phyloP scores from a whole-genome alignment of 2,888 invertebrate genomes.

The Polyommatus icarus region DNA sequence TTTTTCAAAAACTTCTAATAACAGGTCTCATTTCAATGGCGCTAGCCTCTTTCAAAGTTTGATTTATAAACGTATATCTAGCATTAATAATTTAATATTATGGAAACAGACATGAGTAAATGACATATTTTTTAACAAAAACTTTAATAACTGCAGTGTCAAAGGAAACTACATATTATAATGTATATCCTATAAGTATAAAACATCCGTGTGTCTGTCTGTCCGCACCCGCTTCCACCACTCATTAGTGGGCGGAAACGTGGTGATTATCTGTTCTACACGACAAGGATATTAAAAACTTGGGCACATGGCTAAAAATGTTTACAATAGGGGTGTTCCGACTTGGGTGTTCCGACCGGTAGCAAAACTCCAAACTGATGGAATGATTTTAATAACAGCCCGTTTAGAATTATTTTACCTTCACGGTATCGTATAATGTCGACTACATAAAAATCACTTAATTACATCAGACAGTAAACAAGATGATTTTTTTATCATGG shows the following conservation, averaged over 20 bases:
- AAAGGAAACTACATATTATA: slow-evolving; percentile 14
- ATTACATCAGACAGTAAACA: too few species aligned
- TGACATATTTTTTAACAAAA: background rate
- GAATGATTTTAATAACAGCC: background rate
- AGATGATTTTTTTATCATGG: too few species aligned
- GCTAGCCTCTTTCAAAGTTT: background rate
- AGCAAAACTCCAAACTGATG: background rate
- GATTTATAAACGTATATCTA: background rate
- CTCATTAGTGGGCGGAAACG: slow-evolving; percentile 34
- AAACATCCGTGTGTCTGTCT: slow-evolving; percentile 26
- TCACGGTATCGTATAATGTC: background rate
- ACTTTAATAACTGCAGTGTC: background rate
- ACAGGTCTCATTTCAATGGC: background rate
- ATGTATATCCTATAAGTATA: background rate
- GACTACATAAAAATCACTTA: background rate
- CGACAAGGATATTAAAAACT: slow-evolving; percentile 16
- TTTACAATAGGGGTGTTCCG: slow-evolving; percentile 1
- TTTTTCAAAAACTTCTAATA: background rate
- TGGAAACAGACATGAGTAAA: background rate
- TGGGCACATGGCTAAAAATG: slow-evolving; percentile 12
- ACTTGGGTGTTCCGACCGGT: slow-evolving; percentile 6
- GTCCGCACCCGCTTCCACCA: slow-evolving; percentile 35
- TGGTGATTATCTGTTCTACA: slow-evolving; percentile 31
- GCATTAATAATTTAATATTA: background rate
- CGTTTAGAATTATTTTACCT: background rate